A percentile compares a stretch with the other conserved stretches of the same genome.
Conservation (phyloP, 1,140 invertebrate species). For the Drosophila bipectinata region DNA sequence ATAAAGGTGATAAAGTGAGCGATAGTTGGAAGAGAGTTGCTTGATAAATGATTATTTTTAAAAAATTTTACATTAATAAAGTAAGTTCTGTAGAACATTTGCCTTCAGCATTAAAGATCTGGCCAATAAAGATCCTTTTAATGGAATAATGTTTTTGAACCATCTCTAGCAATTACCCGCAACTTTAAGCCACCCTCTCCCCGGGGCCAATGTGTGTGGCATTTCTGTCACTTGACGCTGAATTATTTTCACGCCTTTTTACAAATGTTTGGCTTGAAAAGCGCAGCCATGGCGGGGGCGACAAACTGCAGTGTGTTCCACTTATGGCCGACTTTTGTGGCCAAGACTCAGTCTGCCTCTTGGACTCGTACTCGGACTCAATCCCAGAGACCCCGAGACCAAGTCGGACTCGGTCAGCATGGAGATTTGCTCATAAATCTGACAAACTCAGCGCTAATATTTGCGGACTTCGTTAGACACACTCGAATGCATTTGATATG, state of each 20-base stretch:
- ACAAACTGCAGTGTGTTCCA: conserved; percentile 68
- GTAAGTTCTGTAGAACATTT: too few species aligned
- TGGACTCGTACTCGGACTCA: conserved; percentile 35
- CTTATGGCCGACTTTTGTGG: conserved; percentile 67
- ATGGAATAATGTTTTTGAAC: not conserved
- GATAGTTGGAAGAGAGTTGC: not conserved
- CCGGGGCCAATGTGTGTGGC: conserved; percentile 67
- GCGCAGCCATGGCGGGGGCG: conserved; percentile 74
- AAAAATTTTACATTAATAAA: too few species aligned
- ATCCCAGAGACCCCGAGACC: conserved; percentile 22
- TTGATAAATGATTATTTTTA: not conserved
- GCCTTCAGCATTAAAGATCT: too few species aligned
- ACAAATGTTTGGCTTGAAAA: conserved; percentile 78
- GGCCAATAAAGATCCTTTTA: not conserved
- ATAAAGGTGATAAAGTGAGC: conserved; percentile 51
- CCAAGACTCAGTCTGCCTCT: conserved; percentile 19
- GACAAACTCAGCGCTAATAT: conserved; percentile 82
- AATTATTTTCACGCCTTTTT: conserved; percentile 83
- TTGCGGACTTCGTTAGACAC: conserved; percentile 82
- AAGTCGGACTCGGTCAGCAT: conserved; percentile 62
- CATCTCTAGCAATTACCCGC: conserved; percentile 43
- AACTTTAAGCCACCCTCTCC: not conserved
- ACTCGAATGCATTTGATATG: conserved; percentile 82
- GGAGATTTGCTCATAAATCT: conserved; percentile 83
- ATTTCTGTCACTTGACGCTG: conserved; percentile 82